Base-by-base conservation (phyloP, 2,113 vertebrate genomes). In the Ranitomeya imitator region DNA sequence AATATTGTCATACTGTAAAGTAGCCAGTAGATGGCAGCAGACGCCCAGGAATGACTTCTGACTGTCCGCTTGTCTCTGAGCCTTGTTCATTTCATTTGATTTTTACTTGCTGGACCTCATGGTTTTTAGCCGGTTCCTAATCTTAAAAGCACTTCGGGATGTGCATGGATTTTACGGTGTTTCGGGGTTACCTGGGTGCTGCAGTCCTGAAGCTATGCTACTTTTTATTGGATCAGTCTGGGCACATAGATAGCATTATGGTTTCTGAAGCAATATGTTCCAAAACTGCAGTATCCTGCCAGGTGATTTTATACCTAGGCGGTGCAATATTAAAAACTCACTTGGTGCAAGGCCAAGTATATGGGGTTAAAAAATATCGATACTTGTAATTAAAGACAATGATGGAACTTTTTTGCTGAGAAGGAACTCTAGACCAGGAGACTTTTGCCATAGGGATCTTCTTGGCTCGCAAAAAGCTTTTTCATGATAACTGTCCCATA, bases 21-120 rank as follows among this genome's bases (percentile, higher is more conserved):
- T 79, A 87, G 90, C 95, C 95, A 94, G 94, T 91, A 96, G 95
- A 90, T 95, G 95, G 95, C 94, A 92, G 90, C 91, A 93, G 90
- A 92, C 90, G 90, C 93, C 91, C 92, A 95, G 61, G 89, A 94
- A 96, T 95, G 92, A 90, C 77, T 37, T 90, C 92, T 89, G 90
- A 86, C 83, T 93, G 90, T 86, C 19, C 37, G 91, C n/a, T 14
- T 18, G 69, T 26, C 23, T 52, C 12, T 61, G 59, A 81, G 16
- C 26, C 60, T 52, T 90, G 87, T 86, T 90, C 83, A 77, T 90
- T 65, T 90, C 92, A 90, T 93, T 92, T 90, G 87, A 93, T 91
- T 92, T 92, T 91, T 93, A 93, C 37, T 69, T 83, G 31, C 26
- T 65, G 19, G 45, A 83, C 93, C 92, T 93, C 91, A 93, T 93